These are phyloP conservation scores for Nephrotoma guestfalica DNA, from an alignment of 2,888 invertebrate genomes.

Conservation along the genomic window DNA sequence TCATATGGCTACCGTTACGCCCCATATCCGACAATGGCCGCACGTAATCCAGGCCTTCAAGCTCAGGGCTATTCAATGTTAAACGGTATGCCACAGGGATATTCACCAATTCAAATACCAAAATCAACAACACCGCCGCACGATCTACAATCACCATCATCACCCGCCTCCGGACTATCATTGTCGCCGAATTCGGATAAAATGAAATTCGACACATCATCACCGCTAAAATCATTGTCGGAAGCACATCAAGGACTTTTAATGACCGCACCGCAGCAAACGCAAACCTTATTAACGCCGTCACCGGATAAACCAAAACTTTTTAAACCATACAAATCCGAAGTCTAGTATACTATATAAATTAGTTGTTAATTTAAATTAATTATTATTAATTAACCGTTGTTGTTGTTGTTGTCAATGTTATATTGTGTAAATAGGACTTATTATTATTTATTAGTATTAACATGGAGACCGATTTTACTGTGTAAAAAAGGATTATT, in stretches of 20 bases:
- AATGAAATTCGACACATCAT: conserved; percentile 25
- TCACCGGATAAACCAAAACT: conserved; percentile 41
- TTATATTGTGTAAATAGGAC: not conserved
- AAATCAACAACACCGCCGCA: conserved; percentile 31
- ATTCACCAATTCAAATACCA: conserved; percentile 19
- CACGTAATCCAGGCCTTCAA: conserved; percentile 30
- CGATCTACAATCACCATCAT: conserved; percentile 30
- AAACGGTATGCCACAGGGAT: conserved; percentile 21
- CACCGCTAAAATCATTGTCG: conserved; percentile 18
- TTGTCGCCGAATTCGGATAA: conserved; percentile 32
- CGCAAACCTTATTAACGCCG: conserved; percentile 24
- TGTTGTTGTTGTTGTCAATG: not conserved
- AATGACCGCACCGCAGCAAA: conserved; percentile 22
- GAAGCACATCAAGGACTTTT: conserved; percentile 19
- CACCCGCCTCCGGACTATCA: conserved; percentile 30
- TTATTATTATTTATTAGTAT: not conserved
- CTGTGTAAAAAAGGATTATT: not conserved
- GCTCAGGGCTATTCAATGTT: conserved; percentile 18
- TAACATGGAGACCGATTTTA: not conserved
- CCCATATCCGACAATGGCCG: conserved; percentile 36
- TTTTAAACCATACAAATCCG: conserved; percentile 59
- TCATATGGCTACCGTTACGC: conserved; percentile 33
- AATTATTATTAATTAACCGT: not conserved
- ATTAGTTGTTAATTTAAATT: not conserved
- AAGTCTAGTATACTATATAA: conserved; percentile 14